Conservation (phyloP, 2,888 invertebrate species). For the Dolichomitus sp. region DNA sequence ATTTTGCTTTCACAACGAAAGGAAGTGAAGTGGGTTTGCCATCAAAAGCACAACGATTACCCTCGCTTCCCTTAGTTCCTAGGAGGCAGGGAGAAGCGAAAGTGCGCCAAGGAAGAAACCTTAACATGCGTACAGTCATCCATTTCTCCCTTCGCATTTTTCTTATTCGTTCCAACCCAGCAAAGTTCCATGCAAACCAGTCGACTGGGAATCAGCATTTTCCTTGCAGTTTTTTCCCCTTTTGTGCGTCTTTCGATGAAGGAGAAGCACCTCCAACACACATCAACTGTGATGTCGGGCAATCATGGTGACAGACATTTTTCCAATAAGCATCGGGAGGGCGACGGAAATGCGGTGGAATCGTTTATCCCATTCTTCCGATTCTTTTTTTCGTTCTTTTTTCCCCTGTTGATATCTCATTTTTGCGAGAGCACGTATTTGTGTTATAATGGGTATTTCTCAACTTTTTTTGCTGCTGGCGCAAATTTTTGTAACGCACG, state of each 20-base stretch:
- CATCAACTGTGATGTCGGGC: slow-evolving; percentile 43
- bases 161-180: slow-evolving; percentile 2
- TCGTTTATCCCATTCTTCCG: slow-evolving; percentile 27
- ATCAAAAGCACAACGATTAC: slow-evolving; percentile 13
- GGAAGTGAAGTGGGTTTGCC: background rate
- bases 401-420: background rate
- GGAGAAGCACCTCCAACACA: slow-evolving; percentile 2
- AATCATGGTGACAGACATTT: slow-evolving; percentile 45
- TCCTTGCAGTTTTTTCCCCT: background rate
- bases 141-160: slow-evolving; percentile 11
- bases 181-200: slow-evolving; percentile 10
- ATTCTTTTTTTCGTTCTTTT: background rate
- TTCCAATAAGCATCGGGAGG: slow-evolving; percentile 29
- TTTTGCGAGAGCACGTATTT: slow-evolving; percentile 7
- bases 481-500: background rate
- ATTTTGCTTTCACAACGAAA: background rate
- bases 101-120: background rate
- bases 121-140: slow-evolving; percentile 8
- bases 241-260: background rate
- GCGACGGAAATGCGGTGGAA: background rate
- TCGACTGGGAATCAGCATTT: slow-evolving; percentile 14
- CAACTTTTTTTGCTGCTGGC: background rate
- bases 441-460: slow-evolving; percentile 10
- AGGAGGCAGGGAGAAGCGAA: background rate
- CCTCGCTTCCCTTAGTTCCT: background rate